These are phyloP conservation scores for Artibeus jamaicensis DNA, from an alignment of 2,797 vertebrate species.

Conservation along the genomic window DNA sequence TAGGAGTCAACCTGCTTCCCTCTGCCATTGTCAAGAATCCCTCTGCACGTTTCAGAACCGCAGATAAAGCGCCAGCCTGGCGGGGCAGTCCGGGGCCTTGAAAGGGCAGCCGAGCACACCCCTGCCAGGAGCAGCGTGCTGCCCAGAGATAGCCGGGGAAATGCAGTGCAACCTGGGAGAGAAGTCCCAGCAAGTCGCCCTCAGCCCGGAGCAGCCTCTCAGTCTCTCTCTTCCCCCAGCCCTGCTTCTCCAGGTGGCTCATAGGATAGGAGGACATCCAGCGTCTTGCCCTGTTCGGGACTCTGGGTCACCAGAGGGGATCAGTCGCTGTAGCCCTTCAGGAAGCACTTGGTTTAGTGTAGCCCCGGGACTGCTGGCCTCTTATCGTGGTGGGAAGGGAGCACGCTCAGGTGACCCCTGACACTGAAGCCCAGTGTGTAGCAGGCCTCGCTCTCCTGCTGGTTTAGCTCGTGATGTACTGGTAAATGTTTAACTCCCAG, in stretches of 20 bases:
- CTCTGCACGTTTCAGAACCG: not conserved
- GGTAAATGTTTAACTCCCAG: not conserved
- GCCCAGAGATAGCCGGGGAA: not conserved
- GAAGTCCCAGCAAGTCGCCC: not conserved
- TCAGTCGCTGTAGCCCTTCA: slow-evolving; percentile 72
- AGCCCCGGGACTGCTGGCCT: slow-evolving; percentile 51
- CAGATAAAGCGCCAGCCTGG: not conserved
- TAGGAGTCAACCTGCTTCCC: not conserved
- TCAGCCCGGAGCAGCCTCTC: not conserved
- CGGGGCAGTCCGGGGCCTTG: not conserved
- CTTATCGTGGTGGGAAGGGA: not conserved
- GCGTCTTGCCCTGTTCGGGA: slow-evolving; percentile 64
- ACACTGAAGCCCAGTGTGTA: not conserved
- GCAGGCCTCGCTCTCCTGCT: not conserved
- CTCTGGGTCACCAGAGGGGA: slow-evolving; percentile 72
- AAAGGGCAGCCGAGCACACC: not conserved
- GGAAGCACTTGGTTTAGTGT: slow-evolving; percentile 70
- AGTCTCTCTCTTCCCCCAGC: not conserved
- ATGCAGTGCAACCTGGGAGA: rapidly evolving
- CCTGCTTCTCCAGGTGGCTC: not conserved
- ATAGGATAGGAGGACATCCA: slow-evolving; percentile 50
- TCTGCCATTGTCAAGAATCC: not conserved
- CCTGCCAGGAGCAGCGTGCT: not conserved
- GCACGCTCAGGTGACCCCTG: not conserved
- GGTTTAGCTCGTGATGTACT: not conserved